These are phyloP conservation scores for Strix aluco DNA, from an alignment of 2,113 vertebrate species.

Conservation along the genomic window DNA sequence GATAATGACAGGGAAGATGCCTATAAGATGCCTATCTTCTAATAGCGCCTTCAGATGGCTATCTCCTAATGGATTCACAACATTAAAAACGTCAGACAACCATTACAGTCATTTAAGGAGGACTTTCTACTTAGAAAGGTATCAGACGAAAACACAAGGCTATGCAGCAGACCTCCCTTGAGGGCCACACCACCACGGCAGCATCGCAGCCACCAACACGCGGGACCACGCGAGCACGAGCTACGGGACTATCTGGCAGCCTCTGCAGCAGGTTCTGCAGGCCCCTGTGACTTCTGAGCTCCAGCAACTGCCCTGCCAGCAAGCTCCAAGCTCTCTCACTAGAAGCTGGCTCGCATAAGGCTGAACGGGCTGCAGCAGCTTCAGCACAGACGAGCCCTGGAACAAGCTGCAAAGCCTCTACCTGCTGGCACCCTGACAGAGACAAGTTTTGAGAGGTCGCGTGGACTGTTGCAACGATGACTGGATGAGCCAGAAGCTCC, in stretches of 20 bases:
- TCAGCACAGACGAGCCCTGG: not conserved
- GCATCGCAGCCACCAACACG: not conserved
- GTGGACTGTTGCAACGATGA: rapidly evolving
- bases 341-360: rapidly evolving
- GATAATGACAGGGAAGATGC: not conserved
- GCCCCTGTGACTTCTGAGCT: not conserved
- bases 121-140: not conserved
- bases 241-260: not conserved
- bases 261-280: slow-evolving; percentile 18
- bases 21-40: not conserved
- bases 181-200: not conserved
- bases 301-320: not conserved
- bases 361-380: not conserved
- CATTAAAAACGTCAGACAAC: not conserved
- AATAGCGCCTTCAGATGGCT: not conserved
- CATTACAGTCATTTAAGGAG: not conserved
- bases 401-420: not conserved
- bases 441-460: not conserved
- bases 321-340: not conserved
- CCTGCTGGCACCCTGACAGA: not conserved
- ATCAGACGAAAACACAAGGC: not conserved
- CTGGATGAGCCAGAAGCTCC: not conserved
- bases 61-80: not conserved
- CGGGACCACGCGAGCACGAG: not conserved
- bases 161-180: not conserved